Base-by-base conservation (phyloP, 2,888 invertebrate genomes). In the Tipula confusa region DNA sequence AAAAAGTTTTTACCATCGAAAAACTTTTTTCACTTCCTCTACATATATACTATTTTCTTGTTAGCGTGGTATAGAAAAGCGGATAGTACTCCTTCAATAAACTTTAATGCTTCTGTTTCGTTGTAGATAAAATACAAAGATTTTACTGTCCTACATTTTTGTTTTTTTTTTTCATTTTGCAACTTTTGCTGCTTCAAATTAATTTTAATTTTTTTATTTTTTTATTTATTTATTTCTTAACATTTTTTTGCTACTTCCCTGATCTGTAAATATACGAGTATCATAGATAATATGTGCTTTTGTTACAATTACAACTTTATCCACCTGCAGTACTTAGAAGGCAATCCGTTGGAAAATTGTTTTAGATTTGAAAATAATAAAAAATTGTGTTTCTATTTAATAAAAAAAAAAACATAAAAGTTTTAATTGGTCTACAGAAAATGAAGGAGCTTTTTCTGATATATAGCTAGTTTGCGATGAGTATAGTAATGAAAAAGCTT, bases 21-120 rank as follows among this genome's bases (percentile, higher is more conserved):
- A 18, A 64, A 24, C 9, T 24, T 64, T 64, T 64, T 64, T 64
- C n/a, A 13, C 24, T 64, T 64, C 64, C 24, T 64, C 9, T 24
- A 9, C 24, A 18, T 64, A 64, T 64, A 43, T 43, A 43, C 43
- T 43, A 43, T 48, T 38, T 38, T 7, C 64, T 64, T 64, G 64
- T 64, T 64, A 64, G 24, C 24, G 24, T 64, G 64, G 64, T 64
- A 64, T 18, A 24, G 24, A 24, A 64, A n/a, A n/a, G n/a, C n/a
- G n/a, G 64, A 64, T 64, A 64, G 18, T 24, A 24, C 24, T 64
- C 24, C 24, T 64, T 64, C 64, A 64, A 64, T 64, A 64, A 64
- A 64, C 64, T 64, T 64, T 64, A 64, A 24, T 64, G 64, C 64
- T 64, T 64, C 64, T 64, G 64, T 64, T 64, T 64, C 64, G 64